Percentiles rank a stretch among this genome's conserved stretches.
phyloP scores from a whole-genome alignment of 2,113 vertebrate species.

The Cinclus cinclus region DNA sequence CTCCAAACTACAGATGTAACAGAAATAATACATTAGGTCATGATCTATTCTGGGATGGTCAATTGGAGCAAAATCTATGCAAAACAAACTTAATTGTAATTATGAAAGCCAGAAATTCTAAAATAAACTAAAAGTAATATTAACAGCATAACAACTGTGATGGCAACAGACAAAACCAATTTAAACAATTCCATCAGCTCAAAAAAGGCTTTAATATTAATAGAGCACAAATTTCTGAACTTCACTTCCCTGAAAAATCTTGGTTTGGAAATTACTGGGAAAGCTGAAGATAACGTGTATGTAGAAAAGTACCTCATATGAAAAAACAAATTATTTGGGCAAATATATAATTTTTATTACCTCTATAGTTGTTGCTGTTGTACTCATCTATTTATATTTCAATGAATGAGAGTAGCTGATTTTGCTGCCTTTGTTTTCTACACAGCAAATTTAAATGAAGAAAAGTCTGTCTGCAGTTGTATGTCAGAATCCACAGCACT shows the following conservation, averaged over 20 bases:
- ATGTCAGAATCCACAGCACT: constrained; percentile 2
- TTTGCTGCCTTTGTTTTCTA: background rate
- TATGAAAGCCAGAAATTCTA: background rate
- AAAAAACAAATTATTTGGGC: background rate
- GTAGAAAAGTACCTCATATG: background rate
- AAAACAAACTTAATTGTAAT: background rate
- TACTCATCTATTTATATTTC: background rate
- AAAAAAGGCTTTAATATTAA: background rate
- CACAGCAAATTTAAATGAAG: background rate
- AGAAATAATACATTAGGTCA: background rate
- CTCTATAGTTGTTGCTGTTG: background rate
- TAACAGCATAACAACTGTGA: background rate
- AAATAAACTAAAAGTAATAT: background rate
- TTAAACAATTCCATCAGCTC: background rate
- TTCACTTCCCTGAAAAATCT: background rate
- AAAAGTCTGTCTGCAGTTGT: background rate
- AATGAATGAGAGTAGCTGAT: background rate
- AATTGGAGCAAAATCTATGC: background rate
- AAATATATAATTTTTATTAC: background rate
- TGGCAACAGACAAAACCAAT: background rate
- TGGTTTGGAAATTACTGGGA: background rate
- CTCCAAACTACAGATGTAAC: background rate
- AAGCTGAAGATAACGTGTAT: background rate
- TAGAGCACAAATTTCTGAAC: background rate
- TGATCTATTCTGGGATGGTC: background rate